These are phyloP conservation scores for rabbit (Oryctolagus cuniculus) DNA, from an alignment of 2,113 vertebrate genomes.

Conservation along the genomic window mOryCun1.1 NC_091432.1:2549001-2549500, in stretches of 20 bases:
- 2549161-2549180: rapidly evolving
- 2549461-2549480: too few relatives aligned
- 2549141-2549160: rapidly evolving
- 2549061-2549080: constrained; percentile 70
- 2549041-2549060: constrained; percentile 73
- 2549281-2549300: rapidly evolving
- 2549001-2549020: constrained; percentile 66
- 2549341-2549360: rapidly evolving
- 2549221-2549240: too few relatives aligned
- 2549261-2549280: neutral
- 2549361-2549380: rapidly evolving
- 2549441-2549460: too few relatives aligned
- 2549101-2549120: neutral
- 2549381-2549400: neutral
- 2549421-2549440: too few relatives aligned
- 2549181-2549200: rapidly evolving
- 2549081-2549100: constrained; percentile 6
- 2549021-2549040: constrained; percentile 60
- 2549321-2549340: rapidly evolving
- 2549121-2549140: neutral
- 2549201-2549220: rapidly evolving
- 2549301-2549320: rapidly evolving
- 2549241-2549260: rapidly evolving
- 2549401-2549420: too few relatives aligned
- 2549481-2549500: neutral